Percentiles rank a stretch among this genome's conserved stretches.
Evolutionary conservation across 2,113 vertebrate genomes (phyloP).

Genomic region (Machaerirhynchus nigripectus): DNA sequence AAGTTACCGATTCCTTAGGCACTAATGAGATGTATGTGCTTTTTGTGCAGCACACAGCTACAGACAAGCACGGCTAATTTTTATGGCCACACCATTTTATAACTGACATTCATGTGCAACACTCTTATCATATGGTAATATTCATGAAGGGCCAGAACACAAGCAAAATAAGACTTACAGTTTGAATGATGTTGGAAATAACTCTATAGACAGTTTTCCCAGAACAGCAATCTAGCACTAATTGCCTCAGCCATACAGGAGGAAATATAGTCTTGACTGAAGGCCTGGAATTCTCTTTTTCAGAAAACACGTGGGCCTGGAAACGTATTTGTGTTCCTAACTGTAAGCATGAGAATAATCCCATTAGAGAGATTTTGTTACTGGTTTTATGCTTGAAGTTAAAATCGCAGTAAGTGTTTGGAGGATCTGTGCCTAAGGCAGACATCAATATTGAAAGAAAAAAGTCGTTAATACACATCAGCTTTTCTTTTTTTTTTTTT

Average conservation of each 20-base stretch:
- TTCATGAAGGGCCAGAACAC: neutral
- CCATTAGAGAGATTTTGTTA: neutral
- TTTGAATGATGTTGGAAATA: neutral
- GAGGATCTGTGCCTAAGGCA: conserved; percentile 9
- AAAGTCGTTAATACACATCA: neutral
- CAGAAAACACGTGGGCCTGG: neutral
- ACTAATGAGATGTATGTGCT: neutral
- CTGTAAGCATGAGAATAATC: conserved; percentile 19
- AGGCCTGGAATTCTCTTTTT: neutral
- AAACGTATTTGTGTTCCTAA: conserved; percentile 24
- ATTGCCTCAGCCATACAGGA: neutral
- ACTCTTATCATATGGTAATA: neutral
- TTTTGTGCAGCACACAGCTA: neutral
- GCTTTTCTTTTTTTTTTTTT: neutral
- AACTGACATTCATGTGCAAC: neutral
- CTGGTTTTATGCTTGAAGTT: conserved; percentile 14
- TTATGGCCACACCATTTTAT: neutral
- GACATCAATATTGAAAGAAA: neutral
- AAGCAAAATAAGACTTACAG: neutral
- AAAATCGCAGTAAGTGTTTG: neutral
- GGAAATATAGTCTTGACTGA: neutral
- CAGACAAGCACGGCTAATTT: neutral
- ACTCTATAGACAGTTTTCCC: neutral
- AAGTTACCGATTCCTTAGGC: neutral
- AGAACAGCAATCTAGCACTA: neutral